These are phyloP conservation scores for Trichogramma evanescens DNA, from an alignment of 2,888 invertebrate genomes.

Conservation along the genomic window DNA sequence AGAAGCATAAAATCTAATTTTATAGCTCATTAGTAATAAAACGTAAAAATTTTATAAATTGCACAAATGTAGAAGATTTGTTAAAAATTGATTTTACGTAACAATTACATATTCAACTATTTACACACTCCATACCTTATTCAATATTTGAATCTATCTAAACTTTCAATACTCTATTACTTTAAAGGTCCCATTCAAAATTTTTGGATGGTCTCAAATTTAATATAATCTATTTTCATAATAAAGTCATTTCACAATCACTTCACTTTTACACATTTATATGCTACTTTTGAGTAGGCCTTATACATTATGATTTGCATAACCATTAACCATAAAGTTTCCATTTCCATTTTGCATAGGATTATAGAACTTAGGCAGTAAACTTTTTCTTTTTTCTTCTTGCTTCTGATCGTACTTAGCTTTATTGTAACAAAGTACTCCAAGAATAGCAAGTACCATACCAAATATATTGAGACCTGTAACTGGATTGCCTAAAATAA, in stretches of 20 bases:
- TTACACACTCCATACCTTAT: too few species aligned
- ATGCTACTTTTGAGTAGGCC: constrained; percentile 31
- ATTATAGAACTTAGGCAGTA: constrained; percentile 42
- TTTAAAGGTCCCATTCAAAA: too few species aligned
- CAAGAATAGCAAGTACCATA: constrained; percentile 83
- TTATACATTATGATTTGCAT: constrained; percentile 30
- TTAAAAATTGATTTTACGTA: too few species aligned
- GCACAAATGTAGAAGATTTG: too few species aligned
- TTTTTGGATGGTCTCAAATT: too few species aligned
- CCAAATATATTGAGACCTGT: constrained; percentile 79
- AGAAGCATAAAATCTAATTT: not conserved
- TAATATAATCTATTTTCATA: too few species aligned
- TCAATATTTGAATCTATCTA: too few species aligned
- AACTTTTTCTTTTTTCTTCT: constrained; percentile 48
- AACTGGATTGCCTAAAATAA: constrained; percentile 86
- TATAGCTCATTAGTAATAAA: too few species aligned
- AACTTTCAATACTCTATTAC: too few species aligned
- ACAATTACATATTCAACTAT: too few species aligned
- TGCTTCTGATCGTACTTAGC: constrained; percentile 65
- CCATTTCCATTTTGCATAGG: constrained; percentile 28
- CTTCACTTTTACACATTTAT: not conserved
- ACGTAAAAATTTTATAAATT: too few species aligned
- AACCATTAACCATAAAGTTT: constrained; percentile 36
- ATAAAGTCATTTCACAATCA: too few species aligned
- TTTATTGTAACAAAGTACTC: constrained; percentile 87